Evolutionary conservation across 2,888 invertebrate species (phyloP).

Genomic region (Protonemura montana): DNA sequence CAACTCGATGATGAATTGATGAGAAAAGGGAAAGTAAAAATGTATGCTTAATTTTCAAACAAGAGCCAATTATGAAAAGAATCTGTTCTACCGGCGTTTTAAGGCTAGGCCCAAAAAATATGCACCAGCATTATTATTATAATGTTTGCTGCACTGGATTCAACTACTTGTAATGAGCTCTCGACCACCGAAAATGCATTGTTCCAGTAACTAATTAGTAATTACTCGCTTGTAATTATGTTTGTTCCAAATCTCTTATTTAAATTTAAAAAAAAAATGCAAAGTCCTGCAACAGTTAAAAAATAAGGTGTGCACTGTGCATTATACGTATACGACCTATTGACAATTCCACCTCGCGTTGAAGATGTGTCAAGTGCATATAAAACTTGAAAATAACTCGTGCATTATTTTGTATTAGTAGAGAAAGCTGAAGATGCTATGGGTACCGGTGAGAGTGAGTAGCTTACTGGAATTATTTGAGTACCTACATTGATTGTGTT

Average conservation of each 20-base stretch:
- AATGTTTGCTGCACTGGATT: neutral
- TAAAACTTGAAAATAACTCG: conserved; percentile 9
- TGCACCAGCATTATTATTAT: neutral
- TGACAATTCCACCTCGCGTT: neutral
- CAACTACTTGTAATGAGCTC: neutral
- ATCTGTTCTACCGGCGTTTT: neutral
- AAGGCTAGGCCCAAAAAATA: neutral
- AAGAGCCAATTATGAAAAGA: neutral
- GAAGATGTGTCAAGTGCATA: conserved; percentile 8
- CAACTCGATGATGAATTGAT: conserved; percentile 16
- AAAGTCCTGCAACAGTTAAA: neutral
- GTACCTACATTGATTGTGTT: conserved; percentile 39
- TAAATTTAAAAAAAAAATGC: too few species aligned
- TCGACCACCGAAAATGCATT: too few species aligned
- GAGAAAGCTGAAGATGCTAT: conserved; percentile 32
- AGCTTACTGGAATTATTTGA: conserved; percentile 40
- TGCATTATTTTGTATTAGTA: conserved; percentile 16
- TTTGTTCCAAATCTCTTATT: too few species aligned
- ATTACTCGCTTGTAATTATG: too few species aligned
- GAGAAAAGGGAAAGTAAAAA: conserved; percentile 29
- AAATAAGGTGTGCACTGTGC: too few species aligned
- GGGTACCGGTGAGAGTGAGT: conserved; percentile 35
- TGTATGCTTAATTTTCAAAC: neutral
- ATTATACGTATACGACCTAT: neutral
- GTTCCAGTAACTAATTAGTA: too few species aligned